Evolutionary conservation across 1,140 invertebrate species (phyloP), one percentile per base, ranked within the genome.

Genomic region (Leptoteleia sp.): DNA sequence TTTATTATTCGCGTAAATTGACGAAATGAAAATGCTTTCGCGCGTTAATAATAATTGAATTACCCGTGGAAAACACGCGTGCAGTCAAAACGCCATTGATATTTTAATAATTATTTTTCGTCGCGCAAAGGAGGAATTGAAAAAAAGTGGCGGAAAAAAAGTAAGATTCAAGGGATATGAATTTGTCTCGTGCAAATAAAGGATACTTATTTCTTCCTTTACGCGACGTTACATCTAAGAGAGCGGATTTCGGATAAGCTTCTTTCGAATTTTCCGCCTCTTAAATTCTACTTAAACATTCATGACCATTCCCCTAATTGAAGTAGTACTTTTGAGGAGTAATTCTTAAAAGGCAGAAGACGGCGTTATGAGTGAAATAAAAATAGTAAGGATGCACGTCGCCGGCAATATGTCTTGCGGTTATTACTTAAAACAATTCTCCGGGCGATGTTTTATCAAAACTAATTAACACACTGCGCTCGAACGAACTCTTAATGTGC

Each of bases 1-100:
- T 72, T 75, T 57, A 75, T 48, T 59, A 64, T 65, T 57, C 50
- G 42, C 40, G 40, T 33, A 12, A 31, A 73, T 52, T 52, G 45
- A 54, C 29, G 38, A 16, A 52, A 37, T 31, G 17, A 52, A 61
- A 71, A 71, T 50, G 50, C 40, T 67, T 70, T 47, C 11, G 25
- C 42, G 3, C 15, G 25, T 25, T 3, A 25, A 6, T 25, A 16
- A 16, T 42, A 70, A 59, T 48, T 16, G 19, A 57, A 64, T 54
- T 45, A 40, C 29, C 2, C 4, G 1, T 8, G 27, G 4, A 25
- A 40, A 50, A 55, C 35, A 13, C 13, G 22, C 25, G 35, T 13
- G 11, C 9, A 16, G 4, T 13, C 6, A 13, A 4, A 11, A 42
- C 17, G n/a, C n/a, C n/a, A n/a, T n/a, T n/a, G n/a, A n/a, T 25